Percentiles rank a stretch among this genome's conserved stretches.
Conservation (phyloP, 1,140 invertebrate genomes). For the Venustaconcha ellipsiformis region DNA sequence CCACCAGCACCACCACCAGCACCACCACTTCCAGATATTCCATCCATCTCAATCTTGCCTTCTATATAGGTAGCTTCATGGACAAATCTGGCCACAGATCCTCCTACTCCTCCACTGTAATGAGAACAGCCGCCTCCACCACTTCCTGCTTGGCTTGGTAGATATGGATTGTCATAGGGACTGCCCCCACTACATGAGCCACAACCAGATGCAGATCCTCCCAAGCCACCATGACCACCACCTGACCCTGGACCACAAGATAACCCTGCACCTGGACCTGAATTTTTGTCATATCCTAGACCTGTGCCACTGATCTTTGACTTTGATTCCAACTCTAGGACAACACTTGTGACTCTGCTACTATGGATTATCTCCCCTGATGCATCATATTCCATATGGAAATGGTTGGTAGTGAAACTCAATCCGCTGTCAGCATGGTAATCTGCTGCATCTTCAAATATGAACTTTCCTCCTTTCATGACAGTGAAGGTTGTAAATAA, state of each 20-base stretch:
- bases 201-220: constrained; percentile 30
- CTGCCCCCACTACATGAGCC: constrained; percentile 15
- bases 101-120: constrained; percentile 37
- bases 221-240: constrained; percentile 40
- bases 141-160: constrained; percentile 44
- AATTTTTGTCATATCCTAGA: constrained; percentile 32
- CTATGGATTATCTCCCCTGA: constrained; percentile 15
- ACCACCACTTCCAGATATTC: constrained; percentile 30
- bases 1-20: constrained; percentile 54
- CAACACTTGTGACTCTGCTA: constrained; percentile 19
- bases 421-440: constrained; percentile 28
- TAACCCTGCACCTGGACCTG: constrained; percentile 39
- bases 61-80: constrained; percentile 35
- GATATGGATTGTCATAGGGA: constrained; percentile 9
- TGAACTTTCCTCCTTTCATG: constrained; percentile 37
- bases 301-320: constrained; percentile 34
- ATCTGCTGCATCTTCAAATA: constrained; percentile 25
- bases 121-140: constrained; percentile 48
- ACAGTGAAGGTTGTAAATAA: constrained; percentile 40
- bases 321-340: constrained; percentile 45
- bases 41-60: constrained; percentile 40
- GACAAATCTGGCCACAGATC: constrained; percentile 34
- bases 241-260: constrained; percentile 34
- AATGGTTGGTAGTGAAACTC: constrained; percentile 22
- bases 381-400: constrained; percentile 35